These are phyloP conservation scores for Drosophila hamatofila DNA, from an alignment of 2,888 invertebrate species.

Conservation along the genomic window DNA sequence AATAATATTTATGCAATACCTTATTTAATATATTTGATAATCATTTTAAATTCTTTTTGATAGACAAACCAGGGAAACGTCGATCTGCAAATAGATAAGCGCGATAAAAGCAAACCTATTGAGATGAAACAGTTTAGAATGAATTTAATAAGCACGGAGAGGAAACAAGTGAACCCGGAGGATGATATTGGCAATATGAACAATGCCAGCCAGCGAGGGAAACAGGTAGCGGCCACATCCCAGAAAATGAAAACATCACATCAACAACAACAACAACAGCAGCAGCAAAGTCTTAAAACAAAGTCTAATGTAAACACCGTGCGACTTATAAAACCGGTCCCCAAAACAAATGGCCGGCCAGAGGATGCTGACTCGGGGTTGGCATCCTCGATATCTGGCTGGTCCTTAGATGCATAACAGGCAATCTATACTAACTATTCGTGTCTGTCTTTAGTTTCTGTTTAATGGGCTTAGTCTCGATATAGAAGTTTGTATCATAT, in stretches of 20 bases:
- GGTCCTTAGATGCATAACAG: slow-evolving; percentile 8
- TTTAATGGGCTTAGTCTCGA: not conserved
- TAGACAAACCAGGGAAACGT: slow-evolving; percentile 81
- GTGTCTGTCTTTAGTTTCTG: slow-evolving; percentile 35
- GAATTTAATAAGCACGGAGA: slow-evolving; percentile 68
- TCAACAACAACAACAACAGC: not conserved
- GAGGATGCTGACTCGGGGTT: slow-evolving; percentile 63
- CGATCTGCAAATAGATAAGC: slow-evolving; percentile 50
- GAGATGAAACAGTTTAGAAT: slow-evolving; percentile 68
- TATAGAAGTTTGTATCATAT: slow-evolving; percentile 5
- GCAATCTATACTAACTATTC: slow-evolving; percentile 19
- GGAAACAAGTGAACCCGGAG: slow-evolving; percentile 78
- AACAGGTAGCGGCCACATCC: not conserved
- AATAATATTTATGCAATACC: not conserved
- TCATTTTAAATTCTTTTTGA: not conserved
- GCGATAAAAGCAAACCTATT: slow-evolving; percentile 64
- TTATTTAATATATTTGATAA: not conserved
- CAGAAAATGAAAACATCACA: not conserved
- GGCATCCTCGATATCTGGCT: slow-evolving; percentile 37
- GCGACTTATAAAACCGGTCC: slow-evolving; percentile 58
- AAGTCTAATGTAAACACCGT: slow-evolving; percentile 52
- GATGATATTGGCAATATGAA: slow-evolving; percentile 81
- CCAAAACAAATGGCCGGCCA: slow-evolving; percentile 45
- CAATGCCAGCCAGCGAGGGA: not conserved
- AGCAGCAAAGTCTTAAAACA: not conserved